Base-by-base conservation (phyloP, 2,888 invertebrate genomes). In the Quadroppia sp. region DNA sequence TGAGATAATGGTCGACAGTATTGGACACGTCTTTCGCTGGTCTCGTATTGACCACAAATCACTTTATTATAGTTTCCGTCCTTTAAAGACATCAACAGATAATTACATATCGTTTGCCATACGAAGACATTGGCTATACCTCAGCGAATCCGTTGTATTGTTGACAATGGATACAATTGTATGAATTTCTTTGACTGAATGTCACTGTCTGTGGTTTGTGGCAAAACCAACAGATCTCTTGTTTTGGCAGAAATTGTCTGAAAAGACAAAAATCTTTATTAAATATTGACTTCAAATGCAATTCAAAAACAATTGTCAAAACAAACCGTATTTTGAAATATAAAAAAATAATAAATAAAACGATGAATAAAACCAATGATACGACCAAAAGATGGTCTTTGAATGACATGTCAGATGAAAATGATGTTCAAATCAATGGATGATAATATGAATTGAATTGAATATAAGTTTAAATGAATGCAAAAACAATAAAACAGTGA, bases 11-110 rank as follows among this genome's bases (percentile, higher is more conserved):
- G 64, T 15, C 20, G 64, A 17, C 64, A 64, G 36, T 36, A 64
- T n/a, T n/a, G 64, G 9, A 11, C 9, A 32, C 2, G 2, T 36
- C 6, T 64, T 36, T 36, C 32, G 23, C 30, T 64, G 4, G n/a
- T 1, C n/a, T 36, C 20, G 1, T 15, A 64, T 11, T 61, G 61
- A 61, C 7, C 32, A 7, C 6, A 13, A 30, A 64, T 64, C 20
- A 64, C 15, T 40, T 64, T 36, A 64, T 64, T 64, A 23, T 61
- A 61, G 36, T 36, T 36, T 7, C 64, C 40, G 40, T 64, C 64
- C 64, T 59, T 13, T 64, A 61, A 61, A 59, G n/a, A n/a, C n/a
- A n/a, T n/a, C n/a, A n/a, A n/a, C n/a, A n/a, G n/a, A n/a, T n/a
- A n/a, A n/a, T n/a, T n/a, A n/a, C n/a, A n/a, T n/a, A n/a, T n/a